phyloP scores from a whole-genome alignment of 1,140 invertebrate genomes.

The Kradibia gibbosae region DNA sequence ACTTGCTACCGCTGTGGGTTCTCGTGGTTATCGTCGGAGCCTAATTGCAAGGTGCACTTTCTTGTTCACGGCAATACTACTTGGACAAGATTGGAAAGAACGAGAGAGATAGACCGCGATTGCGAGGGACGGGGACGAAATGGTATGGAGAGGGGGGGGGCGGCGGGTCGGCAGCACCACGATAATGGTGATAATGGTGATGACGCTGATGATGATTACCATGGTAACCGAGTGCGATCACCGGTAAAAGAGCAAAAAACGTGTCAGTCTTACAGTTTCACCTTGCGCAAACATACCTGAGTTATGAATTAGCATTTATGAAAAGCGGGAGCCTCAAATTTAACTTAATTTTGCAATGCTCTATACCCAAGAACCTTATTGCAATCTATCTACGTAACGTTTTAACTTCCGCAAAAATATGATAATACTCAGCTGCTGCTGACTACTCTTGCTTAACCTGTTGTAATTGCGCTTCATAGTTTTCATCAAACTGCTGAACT shows the following conservation, averaged over 20 bases:
- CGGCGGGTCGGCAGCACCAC: too few species aligned
- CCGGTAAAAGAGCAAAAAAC: conserved; percentile 24
- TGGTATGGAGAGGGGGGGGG: conserved; percentile 52
- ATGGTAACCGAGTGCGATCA: neutral
- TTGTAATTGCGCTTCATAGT: conserved; percentile 17
- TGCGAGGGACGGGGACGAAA: conserved; percentile 55
- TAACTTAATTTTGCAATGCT: too few species aligned
- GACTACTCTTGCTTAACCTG: conserved; percentile 36
- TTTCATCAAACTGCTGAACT: neutral
- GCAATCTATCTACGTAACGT: too few species aligned
- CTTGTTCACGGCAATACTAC: conserved; percentile 52
- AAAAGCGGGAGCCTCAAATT: too few species aligned
- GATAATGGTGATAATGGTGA: conserved; percentile 71
- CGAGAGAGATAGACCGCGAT: conserved; percentile 51
- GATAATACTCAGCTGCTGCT: too few species aligned
- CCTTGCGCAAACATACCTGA: conserved; percentile 51
- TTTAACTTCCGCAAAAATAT: too few species aligned
- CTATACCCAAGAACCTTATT: too few species aligned
- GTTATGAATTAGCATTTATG: neutral
- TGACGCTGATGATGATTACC: conserved; percentile 70
- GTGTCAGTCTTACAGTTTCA: conserved; percentile 52
- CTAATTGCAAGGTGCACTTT: conserved; percentile 59
- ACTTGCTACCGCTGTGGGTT: conserved; percentile 58
- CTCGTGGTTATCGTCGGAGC: conserved; percentile 58
- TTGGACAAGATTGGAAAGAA: conserved; percentile 53